phyloP scores from a whole-genome alignment of 2,113 vertebrate species.

The Eudyptes chrysolophus region DNA sequence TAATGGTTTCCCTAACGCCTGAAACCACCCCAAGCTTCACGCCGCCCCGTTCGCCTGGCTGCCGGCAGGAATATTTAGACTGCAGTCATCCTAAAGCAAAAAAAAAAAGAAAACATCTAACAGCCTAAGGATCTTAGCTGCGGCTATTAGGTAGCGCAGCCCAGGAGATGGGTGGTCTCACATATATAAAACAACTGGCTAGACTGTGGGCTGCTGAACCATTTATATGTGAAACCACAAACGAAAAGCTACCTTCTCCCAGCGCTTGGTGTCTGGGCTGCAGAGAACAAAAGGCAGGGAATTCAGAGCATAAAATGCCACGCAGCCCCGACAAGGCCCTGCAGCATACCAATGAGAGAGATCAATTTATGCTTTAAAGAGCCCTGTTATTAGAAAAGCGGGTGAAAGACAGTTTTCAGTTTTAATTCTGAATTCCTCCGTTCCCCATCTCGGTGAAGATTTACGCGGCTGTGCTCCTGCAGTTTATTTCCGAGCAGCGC shows the following conservation, averaged over 20 bases:
- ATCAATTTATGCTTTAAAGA: conserved; percentile 33
- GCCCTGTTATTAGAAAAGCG: not conserved
- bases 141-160: not conserved
- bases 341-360: conserved; percentile 27
- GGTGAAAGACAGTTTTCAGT: not conserved
- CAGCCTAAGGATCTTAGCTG: not conserved
- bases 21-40: not conserved
- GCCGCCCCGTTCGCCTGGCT: not conserved
- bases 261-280: not conserved
- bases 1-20: not conserved
- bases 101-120: not conserved
- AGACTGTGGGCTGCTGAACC: not conserved
- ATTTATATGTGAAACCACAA: not conserved
- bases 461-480: conserved; percentile 27
- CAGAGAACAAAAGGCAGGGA: conserved; percentile 22
- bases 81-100: not conserved
- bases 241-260: not conserved
- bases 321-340: not conserved
- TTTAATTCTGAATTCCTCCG: conserved; percentile 21
- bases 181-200: not conserved
- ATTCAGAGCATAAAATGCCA: not conserved
- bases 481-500: conserved; percentile 50
- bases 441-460: conserved; percentile 30
- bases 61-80: not conserved
- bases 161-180: conserved; percentile 24